Base-by-base conservation (phyloP, 2,113 vertebrate genomes). In the Anser cygnoides region DNA sequence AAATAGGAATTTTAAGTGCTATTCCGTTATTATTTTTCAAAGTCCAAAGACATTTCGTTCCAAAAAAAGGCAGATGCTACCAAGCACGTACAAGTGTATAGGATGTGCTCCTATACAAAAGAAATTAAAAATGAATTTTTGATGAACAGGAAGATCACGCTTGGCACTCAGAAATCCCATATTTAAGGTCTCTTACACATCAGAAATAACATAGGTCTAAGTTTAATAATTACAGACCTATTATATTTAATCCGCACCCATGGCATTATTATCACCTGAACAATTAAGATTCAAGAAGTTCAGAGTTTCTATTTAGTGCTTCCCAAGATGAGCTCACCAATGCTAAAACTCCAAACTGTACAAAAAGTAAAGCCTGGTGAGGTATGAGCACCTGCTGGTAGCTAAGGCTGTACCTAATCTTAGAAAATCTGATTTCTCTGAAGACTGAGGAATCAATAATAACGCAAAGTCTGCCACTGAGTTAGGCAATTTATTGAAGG, bases 41-140 rank as follows among this genome's bases (percentile, higher is more conserved):
- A 90, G 41, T 41, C 39, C 67, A 39, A 84, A 90, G 44, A 31
- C 14, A 65, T 44, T 89, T 63, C 6, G 67, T 44, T 21, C 46
- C n/a, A 46, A 58, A 63, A 65, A 44, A 31, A 12, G 29, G 43
- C 61, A 35, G 9, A 23, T 44, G 41, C 18, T 33, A 54, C 11
- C 37, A 28, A 43, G 13, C 18, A 19, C 3, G 1, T 14, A 3
- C 0, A 1, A 1, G 20, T 11, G 20, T 0, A 43, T 4, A 52
- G 41, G 37, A 28, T 33, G 77, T 7, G 41, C 17, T 84, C 25
- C 19, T 35, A 21, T 9, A 39, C 26, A 62, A 44, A 74, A 70
- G 28, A 67, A 78, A 59, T 43, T 44, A 39, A 63, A 83, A 1
- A 0, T 4, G 0, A 54, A 10, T 54, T 84, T 80, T 54, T 81